A percentile compares a stretch with the other conserved stretches of the same genome.
Evolutionary conservation across 2,888 invertebrate species (phyloP).

Genomic region (Sycophila texana): DNA sequence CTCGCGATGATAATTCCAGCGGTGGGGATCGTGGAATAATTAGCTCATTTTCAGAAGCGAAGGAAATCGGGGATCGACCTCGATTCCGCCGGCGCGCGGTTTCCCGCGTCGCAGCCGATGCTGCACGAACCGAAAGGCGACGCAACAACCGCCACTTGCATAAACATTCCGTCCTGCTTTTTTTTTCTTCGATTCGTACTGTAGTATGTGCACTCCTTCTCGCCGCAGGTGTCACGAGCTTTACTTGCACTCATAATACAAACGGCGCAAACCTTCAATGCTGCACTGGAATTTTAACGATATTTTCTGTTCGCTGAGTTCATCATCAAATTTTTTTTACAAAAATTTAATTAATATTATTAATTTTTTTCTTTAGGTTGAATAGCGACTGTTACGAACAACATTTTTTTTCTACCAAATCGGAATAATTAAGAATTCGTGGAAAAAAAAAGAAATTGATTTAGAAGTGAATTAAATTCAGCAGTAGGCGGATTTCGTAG

Average conservation of each 20-base stretch:
- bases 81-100: slow-evolving; percentile 19
- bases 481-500: too few species aligned
- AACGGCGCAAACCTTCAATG: neutral
- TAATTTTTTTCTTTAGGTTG: too few species aligned
- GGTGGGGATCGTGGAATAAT: slow-evolving; percentile 46
- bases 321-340: too few species aligned
- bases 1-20: slow-evolving; percentile 23
- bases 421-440: too few species aligned
- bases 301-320: too few species aligned
- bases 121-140: slow-evolving; percentile 25
- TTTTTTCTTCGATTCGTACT: neutral
- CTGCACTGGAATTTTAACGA: neutral
- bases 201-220: neutral
- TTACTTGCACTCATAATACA: neutral
- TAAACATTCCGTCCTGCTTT: slow-evolving; percentile 29
- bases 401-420: too few species aligned
- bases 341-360: too few species aligned
- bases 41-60: slow-evolving; percentile 36
- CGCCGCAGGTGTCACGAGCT: neutral
- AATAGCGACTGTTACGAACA: too few species aligned
- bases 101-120: neutral
- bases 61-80: slow-evolving; percentile 46
- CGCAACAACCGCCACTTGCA: slow-evolving; percentile 36
- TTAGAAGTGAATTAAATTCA: too few species aligned
- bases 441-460: too few species aligned